phyloP scores from a whole-genome alignment of 1,140 invertebrate species.

The Anastrepha obliqua region DNA sequence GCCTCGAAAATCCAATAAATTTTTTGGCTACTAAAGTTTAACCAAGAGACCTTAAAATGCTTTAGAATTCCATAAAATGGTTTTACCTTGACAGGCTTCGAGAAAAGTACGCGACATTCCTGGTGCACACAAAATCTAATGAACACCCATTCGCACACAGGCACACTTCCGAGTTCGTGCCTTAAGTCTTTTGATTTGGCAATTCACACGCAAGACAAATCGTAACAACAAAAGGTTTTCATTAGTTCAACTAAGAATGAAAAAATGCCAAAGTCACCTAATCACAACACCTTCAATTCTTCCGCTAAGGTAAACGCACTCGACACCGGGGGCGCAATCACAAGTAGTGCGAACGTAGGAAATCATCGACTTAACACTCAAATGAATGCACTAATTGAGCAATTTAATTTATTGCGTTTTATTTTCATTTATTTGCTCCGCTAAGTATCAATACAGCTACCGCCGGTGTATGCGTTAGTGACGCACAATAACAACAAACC shows the following conservation, averaged over 20 bases:
- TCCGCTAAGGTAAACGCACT: not conserved
- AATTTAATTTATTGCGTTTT: constrained; percentile 27
- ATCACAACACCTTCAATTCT: not conserved
- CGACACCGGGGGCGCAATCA: not conserved
- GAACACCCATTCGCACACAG: not conserved
- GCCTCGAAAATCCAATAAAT: no score
- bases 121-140: not conserved
- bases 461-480: not conserved
- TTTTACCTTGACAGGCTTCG: no score
- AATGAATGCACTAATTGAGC: constrained; percentile 42
- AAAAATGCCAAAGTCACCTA: constrained; percentile 46
- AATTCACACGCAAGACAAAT: not conserved
- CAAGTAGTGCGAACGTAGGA: not conserved
- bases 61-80: no score
- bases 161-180: not conserved
- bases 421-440: not conserved
- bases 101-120: no score
- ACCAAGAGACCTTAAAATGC: not conserved
- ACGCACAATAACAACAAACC: not conserved
- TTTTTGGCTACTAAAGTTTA: not conserved
- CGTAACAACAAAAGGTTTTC: not conserved
- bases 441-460: not conserved
- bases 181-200: constrained; percentile 33
- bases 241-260: constrained; percentile 26
- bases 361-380: constrained; percentile 24